phyloP scores from a whole-genome alignment of 2,113 vertebrate genomes.

The Phylloscopus trochiloides region DNA sequence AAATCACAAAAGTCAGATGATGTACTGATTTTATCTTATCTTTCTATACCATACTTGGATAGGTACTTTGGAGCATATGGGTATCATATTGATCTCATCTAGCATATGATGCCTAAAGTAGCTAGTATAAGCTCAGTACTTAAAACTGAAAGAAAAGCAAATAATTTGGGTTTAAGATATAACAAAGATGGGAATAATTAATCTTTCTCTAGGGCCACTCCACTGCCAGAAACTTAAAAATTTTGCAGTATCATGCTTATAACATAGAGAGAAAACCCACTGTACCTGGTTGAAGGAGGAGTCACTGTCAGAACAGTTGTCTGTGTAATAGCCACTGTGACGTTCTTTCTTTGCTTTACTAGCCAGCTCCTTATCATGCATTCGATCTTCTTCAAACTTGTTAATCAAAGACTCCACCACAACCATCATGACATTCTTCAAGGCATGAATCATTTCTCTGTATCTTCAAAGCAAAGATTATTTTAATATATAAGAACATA shows the following conservation, averaged over 20 bases:
- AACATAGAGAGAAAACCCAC: neutral
- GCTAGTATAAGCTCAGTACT: neutral
- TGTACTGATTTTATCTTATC: neutral
- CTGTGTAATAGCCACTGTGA: constrained; percentile 75
- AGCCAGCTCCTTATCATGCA: constrained; percentile 79
- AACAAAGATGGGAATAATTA: neutral
- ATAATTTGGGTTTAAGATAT: neutral
- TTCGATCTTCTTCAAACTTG: constrained; percentile 89
- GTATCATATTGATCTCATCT: neutral
- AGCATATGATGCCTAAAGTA: neutral
- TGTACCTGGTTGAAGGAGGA: constrained; percentile 92
- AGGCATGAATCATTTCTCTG: constrained; percentile 87
- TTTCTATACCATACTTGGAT: neutral
- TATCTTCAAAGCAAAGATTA: constrained; percentile 77
- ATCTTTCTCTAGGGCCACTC: neutral
- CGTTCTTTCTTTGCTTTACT: constrained; percentile 72
- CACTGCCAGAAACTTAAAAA: neutral
- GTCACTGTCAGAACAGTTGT: constrained; percentile 96
- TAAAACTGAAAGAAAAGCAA: neutral
- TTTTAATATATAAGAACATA: neutral
- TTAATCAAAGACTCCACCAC: constrained; percentile 89
- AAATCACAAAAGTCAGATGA: neutral
- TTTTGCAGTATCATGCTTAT: neutral
- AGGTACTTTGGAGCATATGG: neutral
- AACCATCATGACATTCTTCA: constrained; percentile 86